phyloP scores from a whole-genome alignment of 1,140 invertebrate genomes.

The Sycophila sp. region DNA sequence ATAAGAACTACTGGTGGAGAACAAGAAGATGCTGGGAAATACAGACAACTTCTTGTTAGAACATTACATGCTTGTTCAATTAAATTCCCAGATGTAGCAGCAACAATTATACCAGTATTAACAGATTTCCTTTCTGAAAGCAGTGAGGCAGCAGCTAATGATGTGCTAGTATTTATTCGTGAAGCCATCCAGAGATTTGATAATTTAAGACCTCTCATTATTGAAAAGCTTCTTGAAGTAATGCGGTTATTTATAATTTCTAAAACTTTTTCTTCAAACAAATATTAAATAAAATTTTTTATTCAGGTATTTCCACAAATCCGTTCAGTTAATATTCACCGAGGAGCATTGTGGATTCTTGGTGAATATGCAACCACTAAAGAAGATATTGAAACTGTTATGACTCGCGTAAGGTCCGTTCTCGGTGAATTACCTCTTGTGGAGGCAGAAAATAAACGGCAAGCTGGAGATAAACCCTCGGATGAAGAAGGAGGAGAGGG shows the following conservation, averaged over 20 bases:
- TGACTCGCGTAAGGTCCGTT: constrained; percentile 79
- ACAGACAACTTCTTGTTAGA: constrained; percentile 93
- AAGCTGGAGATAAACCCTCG: constrained; percentile 71
- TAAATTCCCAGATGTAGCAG: constrained; percentile 97
- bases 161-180: constrained; percentile 94
- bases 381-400: constrained; percentile 83
- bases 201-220: constrained; percentile 80
- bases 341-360: constrained; percentile 97
- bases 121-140: constrained; percentile 97
- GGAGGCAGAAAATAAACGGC: constrained; percentile 84
- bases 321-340: constrained; percentile 86
- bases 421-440: constrained; percentile 91
- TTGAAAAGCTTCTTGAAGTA: constrained; percentile 72
- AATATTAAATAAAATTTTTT: not conserved
- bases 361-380: constrained; percentile 91
- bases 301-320: constrained; percentile 78
- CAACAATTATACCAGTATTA: constrained; percentile 92
- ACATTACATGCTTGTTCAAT: constrained; percentile 96
- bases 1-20: constrained; percentile 91
- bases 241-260: not conserved
- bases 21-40: constrained; percentile 95
- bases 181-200: constrained; percentile 95
- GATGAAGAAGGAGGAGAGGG: constrained; percentile 70
- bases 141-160: constrained; percentile 87
- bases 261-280: not conserved